Base-by-base conservation (phyloP, 2,113 vertebrate species). In the Pelmatolapia mariae region DNA sequence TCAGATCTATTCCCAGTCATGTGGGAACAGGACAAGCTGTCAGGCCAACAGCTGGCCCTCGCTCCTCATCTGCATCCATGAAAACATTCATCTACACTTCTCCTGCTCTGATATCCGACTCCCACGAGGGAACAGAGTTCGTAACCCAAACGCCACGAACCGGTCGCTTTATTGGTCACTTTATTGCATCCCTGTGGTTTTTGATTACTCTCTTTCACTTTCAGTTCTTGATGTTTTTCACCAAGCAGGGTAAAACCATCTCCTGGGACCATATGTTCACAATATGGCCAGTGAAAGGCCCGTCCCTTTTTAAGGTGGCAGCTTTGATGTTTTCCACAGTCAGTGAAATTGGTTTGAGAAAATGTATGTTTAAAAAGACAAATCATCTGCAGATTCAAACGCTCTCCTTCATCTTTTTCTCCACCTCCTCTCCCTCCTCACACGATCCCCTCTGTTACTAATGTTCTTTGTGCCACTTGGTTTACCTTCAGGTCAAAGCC, bases 1-100 rank as follows among this genome's bases (percentile, higher is more conserved):
- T 90, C 85, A 45, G 81, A 92, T 91, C 90, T 94, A 93, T 94
- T 93, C 89, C 47, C 85, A 85, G 88, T 86, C 91, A 36, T 93
- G 92, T 91, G 91, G 91, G 87, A 90, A 93, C 73, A n/a, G 43
- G 91, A 66, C 81, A 91, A 95, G 40, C 68, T 93, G 93, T 94
- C 93, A 92, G 92, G 90, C 40, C 82, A 50, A 93, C 95, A 95
- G 92, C 94, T 94, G 94, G 87, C 79, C 29, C 38, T 89, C 81
- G 61, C 85, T 88, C 38, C 82, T 86, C 66, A 15, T 82, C 84
- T 57, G 81, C 68, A 86, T 86, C 83, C 82, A 57, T 19, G 33
- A 89, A 91, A 88, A 93, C 80, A 68, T 59, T 82, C 76, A 57
- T 61, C 71, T 22, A 47, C 47, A 63, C 36, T 54, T 84, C 88